Evolutionary conservation across 2,888 invertebrate genomes (phyloP).

Genomic region (Seira ritae): DNA sequence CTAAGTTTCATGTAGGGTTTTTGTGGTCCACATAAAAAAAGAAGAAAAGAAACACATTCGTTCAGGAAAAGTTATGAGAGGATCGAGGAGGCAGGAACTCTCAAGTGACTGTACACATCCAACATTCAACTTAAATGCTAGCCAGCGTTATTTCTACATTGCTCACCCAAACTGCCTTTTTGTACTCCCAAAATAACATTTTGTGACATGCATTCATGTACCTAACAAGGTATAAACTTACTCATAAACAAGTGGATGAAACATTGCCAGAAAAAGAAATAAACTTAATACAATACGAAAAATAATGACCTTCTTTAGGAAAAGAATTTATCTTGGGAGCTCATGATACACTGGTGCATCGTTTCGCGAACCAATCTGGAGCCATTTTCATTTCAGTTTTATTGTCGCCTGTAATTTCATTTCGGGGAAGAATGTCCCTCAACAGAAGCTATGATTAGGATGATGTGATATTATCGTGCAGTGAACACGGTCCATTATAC

Average conservation of each 20-base stretch:
- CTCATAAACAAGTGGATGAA: background rate
- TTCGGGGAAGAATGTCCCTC: background rate
- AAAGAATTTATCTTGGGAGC: too few species aligned
- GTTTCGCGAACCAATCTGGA: background rate
- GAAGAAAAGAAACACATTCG: background rate
- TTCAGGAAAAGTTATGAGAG: conserved; percentile 17
- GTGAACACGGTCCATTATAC: too few species aligned
- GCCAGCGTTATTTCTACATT: background rate
- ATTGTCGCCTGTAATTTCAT: background rate
- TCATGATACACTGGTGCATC: background rate
- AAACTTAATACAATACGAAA: background rate
- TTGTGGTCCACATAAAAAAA: conserved; percentile 22
- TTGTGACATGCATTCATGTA: background rate
- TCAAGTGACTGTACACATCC: background rate
- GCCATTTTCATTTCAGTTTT: conserved; percentile 1
- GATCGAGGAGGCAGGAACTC: background rate
- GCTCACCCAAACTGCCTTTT: background rate
- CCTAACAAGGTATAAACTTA: conserved; percentile 2
- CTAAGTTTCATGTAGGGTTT: conserved; percentile 24
- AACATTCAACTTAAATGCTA: background rate
- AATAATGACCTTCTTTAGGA: conserved; percentile 12
- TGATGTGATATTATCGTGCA: too few species aligned
- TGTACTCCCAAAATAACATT: background rate
- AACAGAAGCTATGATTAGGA: too few species aligned
- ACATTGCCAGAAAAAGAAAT: conserved; percentile 13